A percentile compares a stretch with the other conserved stretches of the same genome.
Conservation (phyloP, 2,888 invertebrate species). For the Acheta domesticus region DNA sequence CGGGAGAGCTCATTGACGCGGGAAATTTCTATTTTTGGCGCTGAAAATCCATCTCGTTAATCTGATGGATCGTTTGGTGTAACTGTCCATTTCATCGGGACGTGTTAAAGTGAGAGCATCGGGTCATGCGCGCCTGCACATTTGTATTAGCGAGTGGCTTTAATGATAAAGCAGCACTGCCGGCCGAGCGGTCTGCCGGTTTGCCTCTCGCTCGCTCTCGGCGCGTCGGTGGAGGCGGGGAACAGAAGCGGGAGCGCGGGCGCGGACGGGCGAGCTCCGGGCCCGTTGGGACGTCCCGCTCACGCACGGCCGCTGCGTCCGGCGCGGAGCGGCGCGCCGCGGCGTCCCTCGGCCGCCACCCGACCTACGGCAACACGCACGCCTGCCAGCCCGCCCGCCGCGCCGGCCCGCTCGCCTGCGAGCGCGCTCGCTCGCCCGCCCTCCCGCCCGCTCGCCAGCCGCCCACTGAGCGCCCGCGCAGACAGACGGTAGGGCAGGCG, state of each 20-base stretch:
- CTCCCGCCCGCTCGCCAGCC: no score
- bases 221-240: not conserved
- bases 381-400: no score
- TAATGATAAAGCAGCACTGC: slow-evolving; percentile 18
- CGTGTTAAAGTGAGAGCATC: slow-evolving; percentile 9
- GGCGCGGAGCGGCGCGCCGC: not conserved
- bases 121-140: slow-evolving; percentile 8
- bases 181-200: not conserved
- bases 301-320: slow-evolving; percentile 6
- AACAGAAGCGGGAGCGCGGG: not conserved
- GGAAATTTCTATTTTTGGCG: slow-evolving; percentile 10
- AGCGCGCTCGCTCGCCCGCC: no score
- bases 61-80: slow-evolving; percentile 9
- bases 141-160: slow-evolving; percentile 18
- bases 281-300: not conserved
- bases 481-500: not conserved
- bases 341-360: not conserved
- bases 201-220: not conserved
- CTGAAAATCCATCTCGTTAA: slow-evolving; percentile 2
- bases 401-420: no score
- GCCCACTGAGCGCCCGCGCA: not conserved
- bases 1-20: slow-evolving; percentile 18
- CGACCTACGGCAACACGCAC: not conserved
- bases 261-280: not conserved
- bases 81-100: slow-evolving; percentile 18